Evolutionary conservation across 2,888 invertebrate species (phyloP).

Genomic region (Nephrocerus scutellatus): DNA sequence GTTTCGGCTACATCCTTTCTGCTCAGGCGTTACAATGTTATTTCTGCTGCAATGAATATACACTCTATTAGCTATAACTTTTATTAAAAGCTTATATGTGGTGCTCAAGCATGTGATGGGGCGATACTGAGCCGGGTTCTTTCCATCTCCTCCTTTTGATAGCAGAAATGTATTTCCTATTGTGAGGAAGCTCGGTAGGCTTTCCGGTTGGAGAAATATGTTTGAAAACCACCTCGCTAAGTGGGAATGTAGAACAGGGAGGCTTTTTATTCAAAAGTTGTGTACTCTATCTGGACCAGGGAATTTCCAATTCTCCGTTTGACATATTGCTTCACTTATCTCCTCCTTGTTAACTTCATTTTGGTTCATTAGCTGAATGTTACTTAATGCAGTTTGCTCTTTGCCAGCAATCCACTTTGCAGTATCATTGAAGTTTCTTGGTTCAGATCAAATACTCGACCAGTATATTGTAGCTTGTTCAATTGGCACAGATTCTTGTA

Average conservation of each 20-base stretch:
- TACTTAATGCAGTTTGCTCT: too few relatives aligned
- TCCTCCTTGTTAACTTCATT: too few relatives aligned
- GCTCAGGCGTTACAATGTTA: slow-evolving; percentile 2
- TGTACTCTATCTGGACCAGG: slow-evolving; percentile 4
- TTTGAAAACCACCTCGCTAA: too few relatives aligned
- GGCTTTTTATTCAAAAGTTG: slow-evolving; percentile 4
- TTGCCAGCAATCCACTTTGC: too few relatives aligned
- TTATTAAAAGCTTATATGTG: slow-evolving; percentile 5
- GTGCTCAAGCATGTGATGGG: slow-evolving; percentile 8
- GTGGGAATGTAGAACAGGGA: neutral
- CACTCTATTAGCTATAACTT: neutral
- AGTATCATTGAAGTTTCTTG: too few relatives aligned
- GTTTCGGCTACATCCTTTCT: slow-evolving; percentile 1
- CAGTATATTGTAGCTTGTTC: too few relatives aligned
- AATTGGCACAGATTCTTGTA: too few relatives aligned
- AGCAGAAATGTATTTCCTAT: slow-evolving; percentile 1
- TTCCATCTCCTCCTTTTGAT: neutral
- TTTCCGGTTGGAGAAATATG: neutral
- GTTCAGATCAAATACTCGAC: too few relatives aligned
- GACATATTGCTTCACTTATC: neutral
- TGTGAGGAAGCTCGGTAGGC: neutral
- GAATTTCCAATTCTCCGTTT: slow-evolving; percentile 6
- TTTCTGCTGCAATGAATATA: neutral
- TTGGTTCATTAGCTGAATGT: too few relatives aligned
- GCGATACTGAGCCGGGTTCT: neutral